phyloP scores from a whole-genome alignment of 2,888 invertebrate genomes.

The Venustoraphidia nigricollis region DNA sequence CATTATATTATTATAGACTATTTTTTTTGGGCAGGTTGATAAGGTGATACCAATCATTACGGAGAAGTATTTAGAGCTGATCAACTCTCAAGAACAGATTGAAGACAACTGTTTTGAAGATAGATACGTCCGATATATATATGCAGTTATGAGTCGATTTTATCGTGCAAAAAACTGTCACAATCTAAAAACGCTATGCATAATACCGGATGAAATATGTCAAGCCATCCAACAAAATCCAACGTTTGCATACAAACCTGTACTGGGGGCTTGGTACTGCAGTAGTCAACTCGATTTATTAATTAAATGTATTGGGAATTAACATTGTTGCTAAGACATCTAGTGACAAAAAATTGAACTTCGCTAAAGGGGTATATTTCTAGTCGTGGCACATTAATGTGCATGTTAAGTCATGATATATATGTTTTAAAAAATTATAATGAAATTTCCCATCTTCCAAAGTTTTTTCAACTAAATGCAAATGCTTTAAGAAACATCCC shows the following conservation, averaged over 20 bases:
- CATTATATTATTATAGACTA: no score
- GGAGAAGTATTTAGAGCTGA: constrained; percentile 6
- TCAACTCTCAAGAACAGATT: constrained; percentile 3
- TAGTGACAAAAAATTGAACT: no score
- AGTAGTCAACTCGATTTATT: not conserved
- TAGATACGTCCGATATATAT: constrained; percentile 10
- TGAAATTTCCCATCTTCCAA: no score
- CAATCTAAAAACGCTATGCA: constrained; percentile 10
- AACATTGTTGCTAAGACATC: no score
- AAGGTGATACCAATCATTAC: constrained; percentile 11
- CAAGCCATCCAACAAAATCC: not conserved
- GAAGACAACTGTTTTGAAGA: constrained; percentile 8
- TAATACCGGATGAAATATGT: constrained; percentile 9
- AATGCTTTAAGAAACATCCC: no score
- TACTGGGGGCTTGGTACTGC: constrained; percentile 6
- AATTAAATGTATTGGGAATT: no score
- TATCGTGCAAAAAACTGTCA: constrained; percentile 8
- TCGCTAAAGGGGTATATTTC: no score
- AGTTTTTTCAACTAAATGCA: no score
- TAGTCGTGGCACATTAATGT: no score
- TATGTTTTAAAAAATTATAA: no score
- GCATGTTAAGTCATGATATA: no score
- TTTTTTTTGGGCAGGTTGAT: constrained; percentile 7
- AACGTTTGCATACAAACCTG: not conserved
- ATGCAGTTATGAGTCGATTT: constrained; percentile 7